Conservation (phyloP, 2,888 invertebrate species). For the Drosophila quasianomalipes region DNA sequence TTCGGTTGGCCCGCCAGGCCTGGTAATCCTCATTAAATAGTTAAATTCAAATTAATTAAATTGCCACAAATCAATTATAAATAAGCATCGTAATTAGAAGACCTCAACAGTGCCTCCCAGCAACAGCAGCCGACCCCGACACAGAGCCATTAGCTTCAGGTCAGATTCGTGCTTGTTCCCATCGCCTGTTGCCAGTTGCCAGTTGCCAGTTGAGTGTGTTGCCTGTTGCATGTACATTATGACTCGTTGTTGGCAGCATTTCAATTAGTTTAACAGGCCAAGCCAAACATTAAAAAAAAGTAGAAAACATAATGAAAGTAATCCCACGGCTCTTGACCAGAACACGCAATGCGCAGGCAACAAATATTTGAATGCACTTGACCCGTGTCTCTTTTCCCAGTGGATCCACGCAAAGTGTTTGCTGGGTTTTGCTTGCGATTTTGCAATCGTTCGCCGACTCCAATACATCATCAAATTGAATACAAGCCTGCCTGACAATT, state of each 20-base stretch:
- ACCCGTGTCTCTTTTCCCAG: conserved; percentile 33
- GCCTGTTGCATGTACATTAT: conserved; percentile 78
- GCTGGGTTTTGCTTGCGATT: conserved; percentile 52
- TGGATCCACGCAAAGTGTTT: conserved; percentile 35
- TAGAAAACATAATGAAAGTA: conserved; percentile 66
- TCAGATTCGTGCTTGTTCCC: conserved; percentile 30
- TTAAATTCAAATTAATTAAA: conserved; percentile 82
- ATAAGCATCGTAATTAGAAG: conserved; percentile 81
- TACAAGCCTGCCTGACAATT: conserved; percentile 35
- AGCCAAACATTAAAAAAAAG: conserved; percentile 50
- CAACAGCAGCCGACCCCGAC: background rate
- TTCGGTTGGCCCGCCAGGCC: conserved; percentile 31
- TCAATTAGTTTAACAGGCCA: conserved; percentile 76
- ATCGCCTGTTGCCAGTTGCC: conserved; percentile 8
- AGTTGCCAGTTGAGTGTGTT: conserved; percentile 14
- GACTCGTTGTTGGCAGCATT: conserved; percentile 48
- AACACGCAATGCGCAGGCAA: conserved; percentile 41
- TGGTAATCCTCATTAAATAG: conserved; percentile 81
- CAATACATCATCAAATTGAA: conserved; percentile 51
- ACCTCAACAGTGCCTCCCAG: conserved; percentile 59
- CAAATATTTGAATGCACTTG: conserved; percentile 52
- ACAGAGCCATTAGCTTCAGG: conserved; percentile 27
- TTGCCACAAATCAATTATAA: conserved; percentile 82
- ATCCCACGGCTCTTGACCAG: conserved; percentile 63
- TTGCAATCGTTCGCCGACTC: conserved; percentile 52